phyloP scores from a whole-genome alignment of 37 sponge, comb jelly and placozoan species.

The Beroe forskalii region DNA sequence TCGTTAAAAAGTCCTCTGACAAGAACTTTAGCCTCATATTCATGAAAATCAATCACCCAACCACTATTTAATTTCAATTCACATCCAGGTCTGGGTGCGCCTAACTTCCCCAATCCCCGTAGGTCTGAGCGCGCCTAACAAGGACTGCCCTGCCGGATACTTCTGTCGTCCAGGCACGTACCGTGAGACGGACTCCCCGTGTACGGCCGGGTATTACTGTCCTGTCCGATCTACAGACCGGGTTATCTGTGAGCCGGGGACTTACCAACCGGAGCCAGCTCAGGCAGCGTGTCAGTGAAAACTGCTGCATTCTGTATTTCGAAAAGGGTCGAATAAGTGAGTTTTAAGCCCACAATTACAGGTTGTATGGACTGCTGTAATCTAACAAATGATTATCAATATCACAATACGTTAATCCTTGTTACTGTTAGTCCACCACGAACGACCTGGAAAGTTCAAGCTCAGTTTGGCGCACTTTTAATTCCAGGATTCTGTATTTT shows the following conservation, averaged over 20 bases:
- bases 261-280: constrained; percentile 26
- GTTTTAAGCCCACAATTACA: background rate
- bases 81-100: too few relatives aligned
- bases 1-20: background rate
- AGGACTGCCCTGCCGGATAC: constrained; percentile 66
- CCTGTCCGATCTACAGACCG: background rate
- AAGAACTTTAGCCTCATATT: background rate
- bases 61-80: background rate
- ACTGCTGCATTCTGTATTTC: background rate
- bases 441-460: too few relatives aligned
- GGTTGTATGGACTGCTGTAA: too few relatives aligned
- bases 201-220: constrained; percentile 58
- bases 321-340: background rate
- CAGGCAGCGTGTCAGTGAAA: background rate
- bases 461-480: too few relatives aligned
- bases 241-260: constrained; percentile 1
- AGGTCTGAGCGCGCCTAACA: constrained; percentile 9
- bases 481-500: too few relatives aligned
- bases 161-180: constrained; percentile 63
- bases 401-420: too few relatives aligned
- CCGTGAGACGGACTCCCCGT: constrained; percentile 7
- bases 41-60: background rate
- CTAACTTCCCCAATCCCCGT: too few relatives aligned
- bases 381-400: too few relatives aligned
- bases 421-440: too few relatives aligned